A percentile compares a stretch with the other conserved stretches of the same genome.
These are phyloP conservation scores for Tenthredo distinguenda DNA, from an alignment of 2,888 invertebrate species.

Conservation along the genomic window DNA sequence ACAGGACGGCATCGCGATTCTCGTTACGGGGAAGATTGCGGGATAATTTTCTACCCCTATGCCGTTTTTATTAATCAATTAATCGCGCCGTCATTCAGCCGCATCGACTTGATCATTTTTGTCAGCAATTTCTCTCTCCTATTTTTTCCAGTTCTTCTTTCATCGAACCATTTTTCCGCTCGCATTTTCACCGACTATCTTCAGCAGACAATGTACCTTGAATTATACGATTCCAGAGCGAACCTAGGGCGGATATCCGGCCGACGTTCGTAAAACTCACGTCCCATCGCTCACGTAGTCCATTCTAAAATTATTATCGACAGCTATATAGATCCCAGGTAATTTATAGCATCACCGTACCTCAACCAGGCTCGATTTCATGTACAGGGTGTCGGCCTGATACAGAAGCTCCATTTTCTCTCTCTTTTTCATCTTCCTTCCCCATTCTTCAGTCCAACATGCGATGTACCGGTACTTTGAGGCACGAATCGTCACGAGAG, in stretches of 20 bases:
- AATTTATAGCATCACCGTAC: constrained; percentile 5
- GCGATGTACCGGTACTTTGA: background rate
- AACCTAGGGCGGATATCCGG: constrained; percentile 23
- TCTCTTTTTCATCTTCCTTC: background rate
- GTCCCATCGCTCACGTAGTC: constrained; percentile 42
- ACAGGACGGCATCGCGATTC: constrained; percentile 2
- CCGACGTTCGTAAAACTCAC: constrained; percentile 33
- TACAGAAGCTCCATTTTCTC: background rate
- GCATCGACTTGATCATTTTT: background rate
- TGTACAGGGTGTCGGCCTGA: background rate
- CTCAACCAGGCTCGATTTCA: background rate
- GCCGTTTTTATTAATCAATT: background rate
- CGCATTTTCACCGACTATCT: constrained; percentile 6
- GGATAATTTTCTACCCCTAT: background rate
- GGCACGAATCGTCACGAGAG: background rate
- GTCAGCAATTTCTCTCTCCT: background rate
- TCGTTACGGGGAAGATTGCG: background rate
- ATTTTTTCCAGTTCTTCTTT: background rate
- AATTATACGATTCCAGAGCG: constrained; percentile 27
- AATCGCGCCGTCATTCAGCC: background rate
- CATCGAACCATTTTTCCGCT: background rate
- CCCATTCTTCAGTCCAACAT: background rate
- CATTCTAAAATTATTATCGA: constrained; percentile 40
- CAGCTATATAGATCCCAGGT: constrained; percentile 30
- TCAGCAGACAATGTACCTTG: constrained; percentile 29